Percentiles rank a stretch among this genome's conserved stretches.
Evolutionary conservation across 2,797 vertebrate genomes (phyloP).

Genomic region (Argya squamiceps): DNA sequence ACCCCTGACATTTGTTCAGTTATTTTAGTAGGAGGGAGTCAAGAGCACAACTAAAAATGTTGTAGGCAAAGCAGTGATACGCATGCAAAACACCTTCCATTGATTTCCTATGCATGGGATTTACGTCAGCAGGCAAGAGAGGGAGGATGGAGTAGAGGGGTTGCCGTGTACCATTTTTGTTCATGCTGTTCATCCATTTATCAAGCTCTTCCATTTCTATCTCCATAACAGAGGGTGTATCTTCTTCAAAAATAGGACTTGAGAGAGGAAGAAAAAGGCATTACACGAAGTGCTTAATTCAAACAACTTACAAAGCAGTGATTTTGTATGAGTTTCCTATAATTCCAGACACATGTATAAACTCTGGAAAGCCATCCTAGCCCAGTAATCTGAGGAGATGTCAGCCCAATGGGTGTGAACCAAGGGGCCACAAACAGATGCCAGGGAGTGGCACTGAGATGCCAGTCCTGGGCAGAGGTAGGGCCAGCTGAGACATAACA

Average conservation of each 20-base stretch:
- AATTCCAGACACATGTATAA: background rate
- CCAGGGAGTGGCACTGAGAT: rapidly evolving
- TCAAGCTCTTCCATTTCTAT: constrained; percentile 97
- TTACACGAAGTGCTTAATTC: constrained; percentile 4
- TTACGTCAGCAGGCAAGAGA: background rate
- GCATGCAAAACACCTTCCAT: background rate
- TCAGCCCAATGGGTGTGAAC: background rate
- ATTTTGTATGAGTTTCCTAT: background rate
- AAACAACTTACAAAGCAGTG: background rate
- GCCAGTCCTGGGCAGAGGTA: background rate
- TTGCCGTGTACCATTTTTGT: constrained; percentile 80
- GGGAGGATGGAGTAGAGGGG: background rate
- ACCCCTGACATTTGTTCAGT: constrained; percentile 36
- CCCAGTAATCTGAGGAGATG: background rate
- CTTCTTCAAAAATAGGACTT: constrained; percentile 99
- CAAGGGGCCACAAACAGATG: rapidly evolving
- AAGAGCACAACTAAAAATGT: constrained; percentile 16
- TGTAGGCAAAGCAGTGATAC: background rate
- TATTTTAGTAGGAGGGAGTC: constrained; percentile 24
- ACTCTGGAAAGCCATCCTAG: background rate
- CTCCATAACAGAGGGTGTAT: constrained; percentile 96
- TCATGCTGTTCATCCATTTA: constrained; percentile 89
- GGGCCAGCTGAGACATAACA: background rate
- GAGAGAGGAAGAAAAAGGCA: background rate
- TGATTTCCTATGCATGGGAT: background rate